phyloP scores from a whole-genome alignment of 2,797 vertebrate genomes.

The Malacoraja senta region DNA sequence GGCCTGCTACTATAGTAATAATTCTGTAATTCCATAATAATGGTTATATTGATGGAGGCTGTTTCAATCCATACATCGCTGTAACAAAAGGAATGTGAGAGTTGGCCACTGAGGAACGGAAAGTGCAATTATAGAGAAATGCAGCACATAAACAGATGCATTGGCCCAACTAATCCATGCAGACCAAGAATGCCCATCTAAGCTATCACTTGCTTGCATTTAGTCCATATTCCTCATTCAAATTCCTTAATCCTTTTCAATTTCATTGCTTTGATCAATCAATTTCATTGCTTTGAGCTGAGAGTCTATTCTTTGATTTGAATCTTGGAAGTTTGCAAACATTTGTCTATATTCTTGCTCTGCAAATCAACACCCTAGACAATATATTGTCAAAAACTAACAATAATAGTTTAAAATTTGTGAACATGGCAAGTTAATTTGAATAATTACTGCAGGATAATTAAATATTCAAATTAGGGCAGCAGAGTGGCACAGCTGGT shows the following conservation, averaged over 20 bases:
- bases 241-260: neutral
- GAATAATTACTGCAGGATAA: neutral
- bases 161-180: no score
- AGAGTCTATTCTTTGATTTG: neutral
- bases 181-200: no score
- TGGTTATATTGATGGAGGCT: neutral
- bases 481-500: no score
- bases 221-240: neutral
- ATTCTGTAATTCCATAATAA: no score
- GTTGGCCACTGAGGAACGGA: neutral
- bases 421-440: neutral
- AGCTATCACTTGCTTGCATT: no score
- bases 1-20: no score
- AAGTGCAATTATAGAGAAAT: neutral
- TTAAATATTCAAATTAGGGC: neutral
- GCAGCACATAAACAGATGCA: no score
- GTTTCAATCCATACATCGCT: neutral
- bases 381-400: neutral
- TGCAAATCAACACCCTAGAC: conserved; percentile 6
- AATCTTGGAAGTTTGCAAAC: neutral
- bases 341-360: neutral
- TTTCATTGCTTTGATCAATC: neutral
- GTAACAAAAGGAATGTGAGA: neutral
- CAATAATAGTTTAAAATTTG: neutral
- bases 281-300: neutral